Base-by-base conservation (phyloP, 2,888 invertebrate genomes). In the Drosophila glabriapex region DNA sequence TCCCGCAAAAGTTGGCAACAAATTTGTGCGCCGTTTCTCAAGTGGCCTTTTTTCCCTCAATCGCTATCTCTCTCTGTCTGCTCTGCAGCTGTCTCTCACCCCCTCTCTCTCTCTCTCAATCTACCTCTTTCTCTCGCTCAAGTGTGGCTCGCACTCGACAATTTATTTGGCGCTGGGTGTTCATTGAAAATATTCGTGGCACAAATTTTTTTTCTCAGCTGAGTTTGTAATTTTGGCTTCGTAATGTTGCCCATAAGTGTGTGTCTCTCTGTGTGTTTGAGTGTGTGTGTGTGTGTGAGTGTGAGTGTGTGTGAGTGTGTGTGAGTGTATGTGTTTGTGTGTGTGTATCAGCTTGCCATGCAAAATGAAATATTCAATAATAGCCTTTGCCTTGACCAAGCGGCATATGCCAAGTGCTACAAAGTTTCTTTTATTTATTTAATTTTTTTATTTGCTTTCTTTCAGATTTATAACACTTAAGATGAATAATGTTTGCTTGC, bases 61-160 rank as follows among this genome's bases (percentile, higher is more conserved):
- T 37, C 22, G 28, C n/a, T 10, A 1, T 16, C 37, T 67, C 50
- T 25, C 37, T 49, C n/a, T 46, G 19, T 35, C 37, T n/a, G 22
- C 22, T 22, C 2, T 7, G 7, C 46, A 22, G 64, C 58, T 55
- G 54, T 29, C 16, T 14, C 14, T 25, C 43, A 28, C 35, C 28
- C 35, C 12, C 25, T 12, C 1, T 3, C 31, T 64, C 53, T 25
- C 41, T 39, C 12, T 41, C 19, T 41, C 33, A 14, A 2, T 25
- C 46, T 22, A 53, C 29, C 28, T 55, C 41, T 39, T 53, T 35
- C 31, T 31, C 22, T 56, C 73, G 69, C 70, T 89, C 76, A 86
- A 85, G 73, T 85, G 86, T 62, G 77, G 83, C 90, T 88, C 72
- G 90, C 91, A 90, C 91, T 89, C 82, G 78, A 90, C 80, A 71